phyloP scores from a whole-genome alignment of 2,113 vertebrate species.

The Protobothrops mucrosquamatus region DNA sequence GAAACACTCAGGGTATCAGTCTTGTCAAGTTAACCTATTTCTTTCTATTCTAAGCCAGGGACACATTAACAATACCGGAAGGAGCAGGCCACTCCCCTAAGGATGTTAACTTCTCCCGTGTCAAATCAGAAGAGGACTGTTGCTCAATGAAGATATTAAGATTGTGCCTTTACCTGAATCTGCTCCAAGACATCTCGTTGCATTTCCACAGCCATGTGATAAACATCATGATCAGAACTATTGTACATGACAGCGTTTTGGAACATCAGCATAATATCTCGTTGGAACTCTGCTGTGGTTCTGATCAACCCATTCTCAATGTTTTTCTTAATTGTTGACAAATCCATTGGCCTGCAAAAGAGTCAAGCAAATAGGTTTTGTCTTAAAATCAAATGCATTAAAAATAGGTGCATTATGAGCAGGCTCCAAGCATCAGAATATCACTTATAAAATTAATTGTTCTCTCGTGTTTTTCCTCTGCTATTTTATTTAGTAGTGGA shows the following conservation, averaged over 20 bases:
- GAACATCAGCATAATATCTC: constrained; percentile 99
- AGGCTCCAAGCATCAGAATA: background rate
- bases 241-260: constrained; percentile 99
- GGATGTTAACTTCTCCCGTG: background rate
- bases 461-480: background rate
- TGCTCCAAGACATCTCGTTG: constrained; percentile 97
- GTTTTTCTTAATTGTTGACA: constrained; percentile 99
- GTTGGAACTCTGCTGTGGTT: constrained; percentile 97
- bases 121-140: background rate
- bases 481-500: background rate
- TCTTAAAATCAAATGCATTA: background rate
- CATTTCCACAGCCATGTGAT: constrained; percentile 99
- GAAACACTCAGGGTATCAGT: constrained; percentile 26
- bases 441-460: background rate
- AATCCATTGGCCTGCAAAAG: constrained; percentile 90
- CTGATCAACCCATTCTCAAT: constrained; percentile 97
- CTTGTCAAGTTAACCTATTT: background rate
- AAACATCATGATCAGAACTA: constrained; percentile 98
- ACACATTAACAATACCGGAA: background rate
- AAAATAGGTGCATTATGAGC: background rate
- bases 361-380: background rate
- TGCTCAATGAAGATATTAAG: background rate
- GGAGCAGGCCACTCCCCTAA: background rate
- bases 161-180: constrained; percentile 77
- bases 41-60: background rate